A percentile compares a stretch with the other conserved stretches of the same genome.
Conservation (phyloP, 2,888 invertebrate genomes). For the Acleris emargana region DNA sequence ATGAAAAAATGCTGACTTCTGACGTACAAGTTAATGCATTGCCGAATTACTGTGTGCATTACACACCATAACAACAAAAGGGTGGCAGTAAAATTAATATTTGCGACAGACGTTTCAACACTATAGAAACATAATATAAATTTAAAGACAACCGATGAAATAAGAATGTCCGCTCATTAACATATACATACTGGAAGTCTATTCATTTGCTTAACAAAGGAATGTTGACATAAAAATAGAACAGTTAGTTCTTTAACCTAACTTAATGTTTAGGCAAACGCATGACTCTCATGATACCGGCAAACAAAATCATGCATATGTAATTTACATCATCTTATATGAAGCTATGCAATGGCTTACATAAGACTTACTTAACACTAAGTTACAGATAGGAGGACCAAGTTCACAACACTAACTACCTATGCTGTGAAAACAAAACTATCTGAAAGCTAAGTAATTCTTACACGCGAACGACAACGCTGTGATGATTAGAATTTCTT, state of each 20-base stretch:
- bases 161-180: slow-evolving; percentile 24
- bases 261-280: slow-evolving; percentile 1
- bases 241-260: slow-evolving; percentile 10
- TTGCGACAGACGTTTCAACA: slow-evolving; percentile 15
- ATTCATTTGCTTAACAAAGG: slow-evolving; percentile 18
- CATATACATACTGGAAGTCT: slow-evolving; percentile 19
- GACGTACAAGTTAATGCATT: no score
- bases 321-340: not conserved
- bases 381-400: no score
- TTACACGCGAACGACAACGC: no score
- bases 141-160: slow-evolving; percentile 21
- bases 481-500: no score
- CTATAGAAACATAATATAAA: slow-evolving; percentile 17
- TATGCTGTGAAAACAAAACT: no score
- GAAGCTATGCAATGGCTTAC: no score
- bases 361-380: no score
- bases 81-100: slow-evolving; percentile 23
- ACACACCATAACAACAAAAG: slow-evolving; percentile 12
- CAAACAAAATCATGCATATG: not conserved
- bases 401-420: no score
- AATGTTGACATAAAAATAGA: slow-evolving; percentile 27
- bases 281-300: not conserved
- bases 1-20: no score
- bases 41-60: no score
- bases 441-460: no score